Evolutionary conservation across 92 coral and sea anemone genomes (phyloP), one percentile per base, ranked within the genome.

Genomic region (Virgularia gustaviana): DNA sequence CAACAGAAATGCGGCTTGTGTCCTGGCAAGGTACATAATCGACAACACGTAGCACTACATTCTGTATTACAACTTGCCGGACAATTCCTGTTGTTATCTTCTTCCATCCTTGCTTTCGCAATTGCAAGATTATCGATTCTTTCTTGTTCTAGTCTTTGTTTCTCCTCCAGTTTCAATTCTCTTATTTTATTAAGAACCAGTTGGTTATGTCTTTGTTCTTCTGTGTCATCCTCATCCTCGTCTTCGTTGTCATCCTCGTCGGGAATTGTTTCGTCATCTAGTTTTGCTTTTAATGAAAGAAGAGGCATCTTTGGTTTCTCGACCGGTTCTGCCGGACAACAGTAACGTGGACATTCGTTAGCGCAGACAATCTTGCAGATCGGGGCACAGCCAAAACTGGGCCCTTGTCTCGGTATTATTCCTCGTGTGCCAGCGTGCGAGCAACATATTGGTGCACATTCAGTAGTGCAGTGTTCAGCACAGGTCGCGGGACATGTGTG

Each of bases 1-100:
- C 74, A 67, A 67, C 74, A 67, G 42, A 67, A 67, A 31, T 67
- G 74, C 11, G 74, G 74, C 19, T 67, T 67, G 18, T 67, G 74
- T 67, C 74, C 74, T 1, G 74, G 74, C 4, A 67, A 1, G 13
- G 74, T 67, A 36, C 74, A 67, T 36, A 67, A 67, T 6, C 74
- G 58, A 15, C 74, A 67, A 25, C 74, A 67, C 2, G 74, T 25
- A 9, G 74, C 22, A 25, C 74, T 67, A 59, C 74, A 67, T 24
- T 67, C 25, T 22, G 3, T 11, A 31, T 29, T 44, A 30, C 74
- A 67, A 67, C 44, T 67, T 6, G 9, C 36, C 2, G 74, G 74
- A 32, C 74, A 67, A 47, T 34, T 67, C 15, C 49, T 47, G 49
- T 45, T 67, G 58, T 67, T 44, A 6, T 15, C 28, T 47, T 67